Evolutionary conservation across 2,113 vertebrate species (phyloP).

Genomic region (Burhinus bistriatus): DNA sequence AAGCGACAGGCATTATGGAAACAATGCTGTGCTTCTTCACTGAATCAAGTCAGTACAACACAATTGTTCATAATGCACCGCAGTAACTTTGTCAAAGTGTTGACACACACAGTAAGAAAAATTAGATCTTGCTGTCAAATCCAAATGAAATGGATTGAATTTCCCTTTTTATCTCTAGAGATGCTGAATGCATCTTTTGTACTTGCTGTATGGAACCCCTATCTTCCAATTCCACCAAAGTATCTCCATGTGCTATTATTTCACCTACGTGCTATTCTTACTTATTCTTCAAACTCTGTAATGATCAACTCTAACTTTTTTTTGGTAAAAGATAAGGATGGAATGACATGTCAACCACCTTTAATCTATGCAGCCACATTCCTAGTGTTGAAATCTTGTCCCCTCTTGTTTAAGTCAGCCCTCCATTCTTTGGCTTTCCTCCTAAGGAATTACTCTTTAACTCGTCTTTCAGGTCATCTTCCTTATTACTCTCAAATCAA

Average conservation of each 20-base stretch:
- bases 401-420: neutral
- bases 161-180: neutral
- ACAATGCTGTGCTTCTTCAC: neutral
- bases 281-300: neutral
- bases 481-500: neutral
- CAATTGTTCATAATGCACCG: neutral
- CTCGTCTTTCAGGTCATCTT: neutral
- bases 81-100: neutral
- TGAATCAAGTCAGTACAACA: neutral
- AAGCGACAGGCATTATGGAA: neutral
- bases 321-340: neutral
- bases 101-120: neutral
- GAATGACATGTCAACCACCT: neutral
- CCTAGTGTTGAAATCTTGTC: neutral
- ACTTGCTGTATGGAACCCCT: neutral
- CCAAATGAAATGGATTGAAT: neutral
- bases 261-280: neutral
- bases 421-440: neutral
- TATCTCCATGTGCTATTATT: neutral
- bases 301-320: neutral
- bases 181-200: neutral
- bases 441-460: neutral
- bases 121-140: neutral
- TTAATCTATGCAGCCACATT: neutral
- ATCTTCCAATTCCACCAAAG: neutral